These are phyloP conservation scores for Philaethria dido DNA, from an alignment of 2,888 invertebrate species.

Conservation along the genomic window DNA sequence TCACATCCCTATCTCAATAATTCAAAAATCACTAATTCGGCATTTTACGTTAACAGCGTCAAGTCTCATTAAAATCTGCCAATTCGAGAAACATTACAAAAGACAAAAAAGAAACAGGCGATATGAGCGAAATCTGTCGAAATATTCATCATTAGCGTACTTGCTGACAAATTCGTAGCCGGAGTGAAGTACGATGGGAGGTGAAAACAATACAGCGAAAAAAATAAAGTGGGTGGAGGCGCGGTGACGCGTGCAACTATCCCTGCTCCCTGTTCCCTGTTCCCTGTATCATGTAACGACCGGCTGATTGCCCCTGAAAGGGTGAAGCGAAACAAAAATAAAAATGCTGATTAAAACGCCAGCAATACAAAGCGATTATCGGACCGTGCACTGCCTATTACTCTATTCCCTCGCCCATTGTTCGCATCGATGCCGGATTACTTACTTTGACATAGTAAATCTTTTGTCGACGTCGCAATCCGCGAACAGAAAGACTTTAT, in stretches of 20 bases:
- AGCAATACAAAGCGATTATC: slow-evolving; percentile 73
- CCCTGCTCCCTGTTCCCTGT: slow-evolving; percentile 48
- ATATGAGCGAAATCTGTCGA: neutral
- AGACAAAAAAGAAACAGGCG: neutral
- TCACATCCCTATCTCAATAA: neutral
- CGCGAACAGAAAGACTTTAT: slow-evolving; percentile 37
- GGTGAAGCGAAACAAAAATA: slow-evolving; percentile 67
- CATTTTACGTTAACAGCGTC: neutral
- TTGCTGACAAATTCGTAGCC: slow-evolving; percentile 26
- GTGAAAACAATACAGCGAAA: slow-evolving; percentile 43
- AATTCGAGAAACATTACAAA: slow-evolving; percentile 9
- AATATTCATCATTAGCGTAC: slow-evolving; percentile 16
- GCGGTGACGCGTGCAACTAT: slow-evolving; percentile 63
- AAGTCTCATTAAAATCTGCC: slow-evolving; percentile 7
- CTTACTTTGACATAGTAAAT: slow-evolving; percentile 55
- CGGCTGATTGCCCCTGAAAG: slow-evolving; percentile 75
- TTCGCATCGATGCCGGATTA: slow-evolving; percentile 56
- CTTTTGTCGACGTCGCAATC: slow-evolving; percentile 50
- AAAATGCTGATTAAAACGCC: slow-evolving; percentile 73
- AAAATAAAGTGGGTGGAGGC: slow-evolving; percentile 39
- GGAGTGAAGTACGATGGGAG: slow-evolving; percentile 33
- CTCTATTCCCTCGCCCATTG: slow-evolving; percentile 49
- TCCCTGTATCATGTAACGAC: slow-evolving; percentile 55
- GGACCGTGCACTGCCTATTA: slow-evolving; percentile 55
- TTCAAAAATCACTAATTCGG: neutral